Conservation (phyloP, 2,888 invertebrate species). For the Schizaphis graminum region DNA sequence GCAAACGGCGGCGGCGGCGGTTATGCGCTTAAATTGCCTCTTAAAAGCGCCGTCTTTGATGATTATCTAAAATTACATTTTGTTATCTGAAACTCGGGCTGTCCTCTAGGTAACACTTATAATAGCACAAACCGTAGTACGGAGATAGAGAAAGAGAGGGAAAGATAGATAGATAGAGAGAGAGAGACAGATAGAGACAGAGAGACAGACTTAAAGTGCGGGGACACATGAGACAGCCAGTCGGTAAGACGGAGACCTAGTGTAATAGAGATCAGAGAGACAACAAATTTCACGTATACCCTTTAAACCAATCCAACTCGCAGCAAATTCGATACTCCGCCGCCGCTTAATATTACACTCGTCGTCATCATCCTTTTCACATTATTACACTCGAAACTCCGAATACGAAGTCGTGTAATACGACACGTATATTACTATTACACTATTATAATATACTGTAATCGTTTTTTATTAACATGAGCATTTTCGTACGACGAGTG, state of each 20-base stretch:
- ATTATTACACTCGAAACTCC: neutral
- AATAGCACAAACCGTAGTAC: neutral
- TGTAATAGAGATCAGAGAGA: neutral
- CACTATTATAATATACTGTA: neutral
- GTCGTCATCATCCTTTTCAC: constrained; percentile 2
- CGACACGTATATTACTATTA: neutral
- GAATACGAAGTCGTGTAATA: neutral
- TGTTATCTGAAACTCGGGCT: constrained; percentile 61
- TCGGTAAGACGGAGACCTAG: neutral
- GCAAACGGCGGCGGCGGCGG: constrained; percentile 12
- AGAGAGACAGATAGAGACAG: neutral
- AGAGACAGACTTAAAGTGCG: neutral
- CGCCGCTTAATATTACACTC: neutral
- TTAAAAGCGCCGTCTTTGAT: constrained; percentile 62
- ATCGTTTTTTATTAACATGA: neutral
- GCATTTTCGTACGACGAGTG: neutral
- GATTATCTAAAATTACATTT: constrained; percentile 66
- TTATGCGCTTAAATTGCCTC: constrained; percentile 61
- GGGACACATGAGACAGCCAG: neutral
- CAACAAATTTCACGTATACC: constrained; percentile 39
- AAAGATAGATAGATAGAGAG: too few relatives aligned
- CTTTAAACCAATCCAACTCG: constrained; percentile 23
- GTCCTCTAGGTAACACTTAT: constrained; percentile 56
- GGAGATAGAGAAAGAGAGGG: neutral
- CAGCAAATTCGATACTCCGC: neutral